These are phyloP conservation scores for Talpa occidentalis DNA, from an alignment of 2,113 vertebrate species.

Conservation along the genomic window DNA sequence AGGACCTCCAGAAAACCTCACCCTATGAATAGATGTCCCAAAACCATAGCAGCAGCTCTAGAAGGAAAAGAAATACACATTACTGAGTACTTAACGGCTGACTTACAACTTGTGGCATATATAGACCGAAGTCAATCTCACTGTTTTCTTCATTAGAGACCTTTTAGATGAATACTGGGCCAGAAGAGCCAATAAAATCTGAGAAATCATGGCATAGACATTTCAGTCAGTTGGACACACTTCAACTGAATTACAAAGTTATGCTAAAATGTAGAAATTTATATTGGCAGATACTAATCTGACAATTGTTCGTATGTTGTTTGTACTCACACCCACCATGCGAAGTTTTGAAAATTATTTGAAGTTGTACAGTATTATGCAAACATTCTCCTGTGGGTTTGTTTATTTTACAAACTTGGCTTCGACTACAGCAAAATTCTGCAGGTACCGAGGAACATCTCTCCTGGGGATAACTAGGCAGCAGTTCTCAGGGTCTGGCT, in stretches of 20 bases:
- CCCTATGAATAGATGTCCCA: constrained; percentile 80
- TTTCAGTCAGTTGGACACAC: background rate
- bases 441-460: background rate
- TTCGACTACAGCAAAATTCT: background rate
- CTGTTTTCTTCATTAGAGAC: background rate
- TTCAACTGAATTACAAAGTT: background rate
- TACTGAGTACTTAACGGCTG: background rate
- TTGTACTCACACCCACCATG: background rate
- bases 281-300: background rate
- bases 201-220: background rate
- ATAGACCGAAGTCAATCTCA: background rate
- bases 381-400: background rate
- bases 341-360: background rate
- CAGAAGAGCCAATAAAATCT: background rate
- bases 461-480: background rate
- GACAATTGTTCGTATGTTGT: background rate
- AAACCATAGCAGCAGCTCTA: constrained; percentile 86
- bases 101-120: background rate
- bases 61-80: background rate
- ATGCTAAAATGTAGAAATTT: constrained; percentile 16
- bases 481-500: background rate
- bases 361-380: background rate
- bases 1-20: constrained; percentile 75
- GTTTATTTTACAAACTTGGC: background rate
- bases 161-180: background rate